Evolutionary conservation across 2,113 vertebrate species (phyloP), one percentile per base, ranked within the genome.

Genomic region (Nettapus auritus): DNA sequence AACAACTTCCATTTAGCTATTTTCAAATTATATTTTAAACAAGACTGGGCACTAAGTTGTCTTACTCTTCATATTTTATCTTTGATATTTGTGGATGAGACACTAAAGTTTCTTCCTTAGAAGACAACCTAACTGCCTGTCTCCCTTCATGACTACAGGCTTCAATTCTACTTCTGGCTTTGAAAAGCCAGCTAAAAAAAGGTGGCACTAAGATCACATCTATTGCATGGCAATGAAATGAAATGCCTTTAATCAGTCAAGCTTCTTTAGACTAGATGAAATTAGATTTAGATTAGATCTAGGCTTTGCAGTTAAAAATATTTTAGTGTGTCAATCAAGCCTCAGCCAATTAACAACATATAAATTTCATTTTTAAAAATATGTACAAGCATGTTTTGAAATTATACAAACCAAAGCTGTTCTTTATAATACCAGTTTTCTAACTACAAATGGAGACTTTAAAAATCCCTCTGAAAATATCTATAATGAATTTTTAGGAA

Each of bases 251-350:
- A 89, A 93, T 94, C 87, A 94, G 74, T 73, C 86, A 89, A 84
- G 57, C 81, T 92, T 71, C 85, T 93, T 87, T 79, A 73, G 56
- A 90, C 88, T 28, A 88, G 62, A 82, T 66, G 62, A 94, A 94
- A 94, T 80, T 62, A 92, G 64, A 90, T 84, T 89, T 88, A 86
- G 95, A 91, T 94, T 94, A 89, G 52, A 80, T 74, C 67, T 82
- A 90, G 71, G 21, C 78, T 81, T 92, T 53, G 74, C 62, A 93
- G 79, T 88, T 87, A 69, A 79, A 95, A 96, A 97, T 91, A 87
- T 88, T 95, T 90, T 94, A 52, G 42, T 67, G 66, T 88, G 74
- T 76, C 81, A 92, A 87, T 91, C 93, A 96, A 87, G n/a, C 52
- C 26, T 53, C 86, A 95, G 68, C 19, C 74, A 94, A 94, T 92